phyloP scores from a whole-genome alignment of 2,797 vertebrate genomes.

The Siniperca undulata region DNA sequence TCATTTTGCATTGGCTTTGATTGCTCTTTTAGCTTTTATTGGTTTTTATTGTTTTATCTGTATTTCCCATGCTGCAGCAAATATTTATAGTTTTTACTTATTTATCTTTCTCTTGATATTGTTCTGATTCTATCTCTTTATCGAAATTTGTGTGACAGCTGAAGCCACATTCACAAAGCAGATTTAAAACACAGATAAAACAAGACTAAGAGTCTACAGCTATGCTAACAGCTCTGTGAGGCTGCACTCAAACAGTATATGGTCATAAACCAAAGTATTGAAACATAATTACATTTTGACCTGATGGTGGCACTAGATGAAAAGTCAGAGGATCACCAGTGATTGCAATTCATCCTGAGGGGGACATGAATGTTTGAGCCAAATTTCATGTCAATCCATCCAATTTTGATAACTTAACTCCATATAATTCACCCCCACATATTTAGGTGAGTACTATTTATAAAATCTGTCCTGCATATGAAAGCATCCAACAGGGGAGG shows the following conservation, averaged over 20 bases:
- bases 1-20: neutral
- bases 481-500: conserved; percentile 6
- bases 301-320: neutral
- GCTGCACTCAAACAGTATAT: neutral
- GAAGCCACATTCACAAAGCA: neutral
- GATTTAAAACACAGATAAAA: neutral
- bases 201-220: neutral
- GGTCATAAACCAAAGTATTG: neutral
- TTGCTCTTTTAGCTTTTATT: neutral
- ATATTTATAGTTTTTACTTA: neutral
- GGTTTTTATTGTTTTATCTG: neutral
- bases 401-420: neutral
- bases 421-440: neutral
- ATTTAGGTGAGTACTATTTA: conserved; percentile 5
- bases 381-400: neutral
- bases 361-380: neutral
- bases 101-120: neutral
- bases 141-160: neutral
- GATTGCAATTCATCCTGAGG: neutral
- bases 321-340: neutral
- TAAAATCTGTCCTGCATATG: neutral
- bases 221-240: no score
- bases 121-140: neutral
- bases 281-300: neutral
- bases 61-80: conserved; percentile 1